Base-by-base conservation (phyloP, 1,140 invertebrate genomes). In the Chironomus tepperi region DNA sequence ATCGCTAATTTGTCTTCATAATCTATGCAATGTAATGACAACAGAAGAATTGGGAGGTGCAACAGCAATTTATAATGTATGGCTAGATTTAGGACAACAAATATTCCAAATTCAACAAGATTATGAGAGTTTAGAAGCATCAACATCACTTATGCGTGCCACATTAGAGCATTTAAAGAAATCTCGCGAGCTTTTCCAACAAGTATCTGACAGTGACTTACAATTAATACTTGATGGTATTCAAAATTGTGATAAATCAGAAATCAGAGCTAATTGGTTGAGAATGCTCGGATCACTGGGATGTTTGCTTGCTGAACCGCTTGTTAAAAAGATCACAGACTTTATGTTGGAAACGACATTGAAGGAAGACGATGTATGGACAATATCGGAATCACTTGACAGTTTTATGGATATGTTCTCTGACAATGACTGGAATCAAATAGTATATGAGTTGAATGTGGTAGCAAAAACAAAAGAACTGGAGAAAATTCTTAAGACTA, bases 341-440 rank as follows among this genome's bases (percentile, higher is more conserved):
- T 77, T 77, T 34, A 76, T 80, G 2, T 6, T 77, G 21, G 76
- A 79, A 67, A 74, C 76, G 1, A 47, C 24, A 72, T 74, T 77
- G 3, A 65, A 76, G 24, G 79, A 81, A 65, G 73, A 79, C 9
- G 86, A 89, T 76, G 84, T 90, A 3, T 90, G 89, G 88, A 85
- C 91, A 0, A 81, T 88, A 12, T 89, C 91, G 24, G 92, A 93
- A 82, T 86, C 89, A 16, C 79, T 93, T 15, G 91, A 93, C 79
- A 87, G 88, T 12, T 78, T 93, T 73, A 89, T 93, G 82, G 92
- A 93, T 80, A 85, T 93, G 64, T 93, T 90, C 82, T 86, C 89
- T 2, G 90, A 92, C 80, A 91, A 93, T 79, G 87, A 90, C 77
- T 88, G 89, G 73, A 88, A 93, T 80, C 76, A 79, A 42, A 82